Conservation (phyloP, 2,888 invertebrate species). For the Drosophila koepferae region DNA sequence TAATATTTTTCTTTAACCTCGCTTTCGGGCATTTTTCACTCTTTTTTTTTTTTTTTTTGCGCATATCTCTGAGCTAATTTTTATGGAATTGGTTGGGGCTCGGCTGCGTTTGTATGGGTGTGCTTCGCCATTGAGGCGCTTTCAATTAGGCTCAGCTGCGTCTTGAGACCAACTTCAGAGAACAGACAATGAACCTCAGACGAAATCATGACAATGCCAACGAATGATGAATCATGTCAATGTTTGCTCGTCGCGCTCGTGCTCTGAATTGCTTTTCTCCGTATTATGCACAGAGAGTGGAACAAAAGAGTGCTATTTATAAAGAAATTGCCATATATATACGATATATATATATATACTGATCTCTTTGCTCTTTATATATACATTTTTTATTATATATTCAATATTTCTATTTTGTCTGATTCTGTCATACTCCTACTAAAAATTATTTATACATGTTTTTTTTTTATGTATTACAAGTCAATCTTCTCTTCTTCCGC, state of each 20-base stretch:
- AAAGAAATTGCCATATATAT: constrained; percentile 17
- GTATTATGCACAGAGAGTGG: constrained; percentile 11
- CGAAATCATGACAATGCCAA: constrained; percentile 54
- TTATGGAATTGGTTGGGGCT: constrained; percentile 51
- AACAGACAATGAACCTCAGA: constrained; percentile 52
- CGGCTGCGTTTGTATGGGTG: constrained; percentile 2
- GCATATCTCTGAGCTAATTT: constrained; percentile 17
- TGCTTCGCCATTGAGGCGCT: constrained; percentile 54
- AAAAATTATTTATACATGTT: neutral
- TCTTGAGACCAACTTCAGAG: constrained; percentile 61
- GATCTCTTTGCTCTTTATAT: neutral
- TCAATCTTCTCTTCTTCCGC: constrained; percentile 11
- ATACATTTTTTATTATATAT: neutral
- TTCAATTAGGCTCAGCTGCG: constrained; percentile 65
- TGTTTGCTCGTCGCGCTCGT: constrained; percentile 57
- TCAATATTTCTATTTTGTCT: neutral
- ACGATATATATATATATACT: neutral
- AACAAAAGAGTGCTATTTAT: constrained; percentile 28
- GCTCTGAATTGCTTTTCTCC: constrained; percentile 71
- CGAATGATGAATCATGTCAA: constrained; percentile 61
- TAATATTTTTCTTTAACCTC: constrained; percentile 70
- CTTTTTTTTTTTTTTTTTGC: constrained; percentile 54
- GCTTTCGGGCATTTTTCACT: constrained; percentile 60
- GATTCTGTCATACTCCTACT: neutral
- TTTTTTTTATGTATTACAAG: neutral